Base-by-base conservation (phyloP, 1,140 invertebrate genomes). In the Heliconius nattereri region DNA sequence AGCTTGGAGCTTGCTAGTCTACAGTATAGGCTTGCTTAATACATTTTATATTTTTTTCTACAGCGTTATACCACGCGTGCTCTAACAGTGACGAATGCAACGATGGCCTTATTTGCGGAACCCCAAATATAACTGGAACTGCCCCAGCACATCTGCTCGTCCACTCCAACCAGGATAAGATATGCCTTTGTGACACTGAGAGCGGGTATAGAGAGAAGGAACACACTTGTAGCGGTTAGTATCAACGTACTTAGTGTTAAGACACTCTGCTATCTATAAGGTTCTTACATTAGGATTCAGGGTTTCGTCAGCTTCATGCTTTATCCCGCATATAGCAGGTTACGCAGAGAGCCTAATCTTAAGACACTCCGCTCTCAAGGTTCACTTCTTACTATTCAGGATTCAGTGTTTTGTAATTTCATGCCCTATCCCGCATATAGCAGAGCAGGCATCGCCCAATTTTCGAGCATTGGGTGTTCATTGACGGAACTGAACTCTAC, bases 121-220 rank as follows among this genome's bases (percentile, higher is more conserved):
- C 88, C 1, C 95, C 95, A 2, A 96, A 95, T 83, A 91, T 94
- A 32, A 96, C 95, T 16, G 91, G 91, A 9, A 91, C 91, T 13
- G 90, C 94, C 26, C 93, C 93, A 0, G 90, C 88, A 0, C 89
- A 92, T 75, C 83, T 90, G 7, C 80, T 85, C 0, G 89, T 91
- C 3, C 83, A 86, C 76, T 74, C 86, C 1, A 82, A 85, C 0
- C 78, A 81, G 0, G 94, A 94, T 75, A 95, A 95, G 79, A 92
- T 95, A 75, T 96, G 95, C 72, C 92, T 95, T 1, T 96, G 95
- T 74, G 95, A 95, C 78, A 91, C 91, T 11, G 95, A 95, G 49
- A 95, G 90, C 72, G 95, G 95, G 0, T 95, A 92, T 78, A 91
- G 93, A 74, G 95, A 96, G 85, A 92, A 90, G 23, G 95, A 95